These are phyloP conservation scores for Anoplopoma fimbria DNA, from an alignment of 2,113 vertebrate species.

Conservation along the genomic window DNA sequence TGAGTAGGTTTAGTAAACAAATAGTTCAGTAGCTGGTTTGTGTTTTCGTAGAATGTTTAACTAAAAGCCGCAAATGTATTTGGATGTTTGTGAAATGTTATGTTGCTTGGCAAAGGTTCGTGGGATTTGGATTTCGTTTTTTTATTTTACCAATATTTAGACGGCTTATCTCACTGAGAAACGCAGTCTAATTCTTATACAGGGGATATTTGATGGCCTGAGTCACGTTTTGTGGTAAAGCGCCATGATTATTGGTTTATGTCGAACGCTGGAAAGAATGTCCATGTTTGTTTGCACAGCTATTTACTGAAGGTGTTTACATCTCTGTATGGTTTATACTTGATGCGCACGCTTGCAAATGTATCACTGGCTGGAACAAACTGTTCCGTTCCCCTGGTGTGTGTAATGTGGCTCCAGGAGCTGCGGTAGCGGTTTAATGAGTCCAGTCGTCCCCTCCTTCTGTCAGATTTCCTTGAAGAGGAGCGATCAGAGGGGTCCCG, in stretches of 20 bases:
- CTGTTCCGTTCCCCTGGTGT: conserved; percentile 32
- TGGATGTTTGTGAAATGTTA: background rate
- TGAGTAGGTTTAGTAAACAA: background rate
- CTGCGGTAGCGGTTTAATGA: conserved; percentile 13
- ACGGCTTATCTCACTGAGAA: too few relatives aligned
- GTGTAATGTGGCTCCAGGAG: conserved; percentile 40
- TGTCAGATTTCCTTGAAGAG: conserved; percentile 49
- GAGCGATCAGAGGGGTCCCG: conserved; percentile 26
- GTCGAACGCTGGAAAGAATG: background rate
- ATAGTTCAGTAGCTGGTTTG: background rate
- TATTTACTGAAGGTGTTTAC: conserved; percentile 9
- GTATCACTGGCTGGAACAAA: conserved; percentile 23
- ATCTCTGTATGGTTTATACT: conserved; percentile 12
- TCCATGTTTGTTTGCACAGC: conserved; percentile 10
- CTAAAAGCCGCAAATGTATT: background rate
- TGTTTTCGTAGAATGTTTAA: background rate
- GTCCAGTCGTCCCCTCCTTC: conserved; percentile 37
- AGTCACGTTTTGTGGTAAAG: background rate
- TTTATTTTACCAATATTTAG: background rate
- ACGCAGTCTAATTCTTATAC: background rate
- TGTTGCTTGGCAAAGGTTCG: too few relatives aligned
- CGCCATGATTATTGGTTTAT: background rate
- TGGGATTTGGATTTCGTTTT: background rate
- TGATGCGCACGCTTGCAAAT: conserved; percentile 22
- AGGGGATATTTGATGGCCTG: background rate